A percentile compares a stretch with the other conserved stretches of the same genome.
Evolutionary conservation across 2,888 invertebrate genomes (phyloP).

Genomic region (Caradrina kadenii): DNA sequence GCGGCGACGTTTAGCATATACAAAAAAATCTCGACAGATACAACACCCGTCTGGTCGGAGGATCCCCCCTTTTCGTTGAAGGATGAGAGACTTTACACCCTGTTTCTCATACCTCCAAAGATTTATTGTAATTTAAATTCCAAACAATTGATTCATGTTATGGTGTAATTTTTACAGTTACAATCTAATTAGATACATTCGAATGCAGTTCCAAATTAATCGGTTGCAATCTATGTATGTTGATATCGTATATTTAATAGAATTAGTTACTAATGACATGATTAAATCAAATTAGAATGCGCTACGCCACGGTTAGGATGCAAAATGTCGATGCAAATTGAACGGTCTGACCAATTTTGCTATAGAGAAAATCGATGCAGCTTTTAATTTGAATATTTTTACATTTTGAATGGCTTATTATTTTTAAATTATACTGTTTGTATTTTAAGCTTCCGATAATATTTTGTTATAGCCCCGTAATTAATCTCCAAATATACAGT

Average conservation of each 20-base stretch:
- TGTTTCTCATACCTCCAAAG: too few species aligned
- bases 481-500: too few species aligned
- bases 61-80: too few species aligned
- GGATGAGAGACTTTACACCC: too few species aligned
- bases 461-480: too few species aligned
- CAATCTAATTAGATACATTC: slow-evolving; percentile 13
- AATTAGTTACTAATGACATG: slow-evolving; percentile 48
- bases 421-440: neutral
- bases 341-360: slow-evolving; percentile 17
- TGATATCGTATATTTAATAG: slow-evolving; percentile 27
- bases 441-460: neutral
- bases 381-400: slow-evolving; percentile 36
- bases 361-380: slow-evolving; percentile 9
- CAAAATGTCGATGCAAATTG: slow-evolving; percentile 39
- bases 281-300: slow-evolving; percentile 49
- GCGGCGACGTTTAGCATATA: too few species aligned
- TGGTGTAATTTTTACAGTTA: neutral
- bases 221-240: slow-evolving; percentile 23
- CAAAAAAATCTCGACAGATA: too few species aligned
- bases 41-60: too few species aligned
- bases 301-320: slow-evolving; percentile 3
- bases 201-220: slow-evolving; percentile 23
- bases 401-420: slow-evolving; percentile 35
- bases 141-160: neutral
- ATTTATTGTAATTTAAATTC: too few species aligned